These are phyloP conservation scores for Microchirus variegatus DNA, from an alignment of 2,797 vertebrate species.

Conservation along the genomic window DNA sequence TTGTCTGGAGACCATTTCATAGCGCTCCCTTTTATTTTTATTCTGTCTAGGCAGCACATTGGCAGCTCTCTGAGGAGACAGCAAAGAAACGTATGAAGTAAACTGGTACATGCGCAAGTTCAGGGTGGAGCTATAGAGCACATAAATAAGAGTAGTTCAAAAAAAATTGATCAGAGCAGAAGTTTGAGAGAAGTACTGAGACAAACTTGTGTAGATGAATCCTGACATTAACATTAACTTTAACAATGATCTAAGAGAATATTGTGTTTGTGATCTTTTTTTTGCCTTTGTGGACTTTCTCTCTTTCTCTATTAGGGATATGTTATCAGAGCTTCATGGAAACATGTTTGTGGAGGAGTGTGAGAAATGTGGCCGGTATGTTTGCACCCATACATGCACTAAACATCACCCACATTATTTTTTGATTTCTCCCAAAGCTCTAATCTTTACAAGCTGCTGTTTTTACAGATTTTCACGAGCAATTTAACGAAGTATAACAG, in stretches of 20 bases:
- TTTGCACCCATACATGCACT: constrained; percentile 33
- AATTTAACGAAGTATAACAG: not conserved
- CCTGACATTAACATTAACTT: constrained; percentile 1
- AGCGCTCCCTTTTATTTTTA: no score
- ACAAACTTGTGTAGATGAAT: constrained; percentile 2
- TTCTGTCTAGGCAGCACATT: constrained; percentile 13
- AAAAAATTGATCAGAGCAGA: constrained; percentile 32
- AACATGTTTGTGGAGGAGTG: constrained; percentile 99
- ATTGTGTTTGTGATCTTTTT: constrained; percentile 15
- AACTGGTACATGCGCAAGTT: constrained; percentile 18
- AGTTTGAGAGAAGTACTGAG: not conserved
- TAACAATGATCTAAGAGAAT: constrained; percentile 14
- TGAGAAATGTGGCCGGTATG: constrained; percentile 93
- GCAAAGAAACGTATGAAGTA: constrained; percentile 7
- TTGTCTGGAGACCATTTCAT: no score
- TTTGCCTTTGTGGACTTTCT: constrained; percentile 5
- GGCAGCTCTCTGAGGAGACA: constrained; percentile 25
- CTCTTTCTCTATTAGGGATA: constrained; percentile 80
- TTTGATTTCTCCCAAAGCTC: not conserved
- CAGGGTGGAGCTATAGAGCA: constrained; percentile 3
- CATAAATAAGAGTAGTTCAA: constrained; percentile 3
- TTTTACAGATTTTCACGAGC: not conserved
- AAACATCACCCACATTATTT: not conserved
- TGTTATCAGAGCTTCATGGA: constrained; percentile 94
- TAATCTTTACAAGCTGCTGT: constrained; percentile 1